phyloP scores from a whole-genome alignment of 1,140 invertebrate species.

The Antheraea mylitta region DNA sequence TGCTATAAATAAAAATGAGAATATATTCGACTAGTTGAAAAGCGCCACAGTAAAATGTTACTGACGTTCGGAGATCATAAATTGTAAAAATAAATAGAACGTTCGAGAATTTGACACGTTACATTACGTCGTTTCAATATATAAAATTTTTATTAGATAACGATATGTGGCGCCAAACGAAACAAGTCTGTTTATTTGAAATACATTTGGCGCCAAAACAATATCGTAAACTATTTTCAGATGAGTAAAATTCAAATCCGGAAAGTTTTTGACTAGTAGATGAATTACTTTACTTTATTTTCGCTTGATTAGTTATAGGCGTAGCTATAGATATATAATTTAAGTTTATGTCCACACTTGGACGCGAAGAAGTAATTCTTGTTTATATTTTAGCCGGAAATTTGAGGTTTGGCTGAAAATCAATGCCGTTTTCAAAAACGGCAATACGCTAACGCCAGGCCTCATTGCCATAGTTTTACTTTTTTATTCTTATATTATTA shows the following conservation, averaged over 20 bases:
- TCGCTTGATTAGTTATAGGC: no score
- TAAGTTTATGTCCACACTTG: no score
- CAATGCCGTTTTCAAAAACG: no score
- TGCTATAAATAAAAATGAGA: neutral
- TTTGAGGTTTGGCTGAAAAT: no score
- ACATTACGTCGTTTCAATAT: neutral
- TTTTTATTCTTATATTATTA: no score
- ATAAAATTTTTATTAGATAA: neutral
- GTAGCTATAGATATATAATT: no score
- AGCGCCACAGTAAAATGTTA: neutral
- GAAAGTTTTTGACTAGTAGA: neutral
- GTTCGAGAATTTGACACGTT: neutral
- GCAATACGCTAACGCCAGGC: no score
- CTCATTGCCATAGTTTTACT: no score
- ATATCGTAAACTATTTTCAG: neutral
- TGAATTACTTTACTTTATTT: neutral
- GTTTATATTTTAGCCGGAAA: no score
- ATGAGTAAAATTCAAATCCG: neutral
- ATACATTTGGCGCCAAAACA: neutral
- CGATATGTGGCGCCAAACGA: neutral
- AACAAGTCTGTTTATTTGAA: slow-evolving; percentile 1
- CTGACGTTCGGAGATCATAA: neutral
- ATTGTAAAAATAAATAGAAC: neutral
- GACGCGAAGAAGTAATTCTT: no score
- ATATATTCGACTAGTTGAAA: neutral